Evolutionary conservation across 1,140 invertebrate species (phyloP), one percentile per base, ranked within the genome.

Genomic region (Drosophila asahinai): DNA sequence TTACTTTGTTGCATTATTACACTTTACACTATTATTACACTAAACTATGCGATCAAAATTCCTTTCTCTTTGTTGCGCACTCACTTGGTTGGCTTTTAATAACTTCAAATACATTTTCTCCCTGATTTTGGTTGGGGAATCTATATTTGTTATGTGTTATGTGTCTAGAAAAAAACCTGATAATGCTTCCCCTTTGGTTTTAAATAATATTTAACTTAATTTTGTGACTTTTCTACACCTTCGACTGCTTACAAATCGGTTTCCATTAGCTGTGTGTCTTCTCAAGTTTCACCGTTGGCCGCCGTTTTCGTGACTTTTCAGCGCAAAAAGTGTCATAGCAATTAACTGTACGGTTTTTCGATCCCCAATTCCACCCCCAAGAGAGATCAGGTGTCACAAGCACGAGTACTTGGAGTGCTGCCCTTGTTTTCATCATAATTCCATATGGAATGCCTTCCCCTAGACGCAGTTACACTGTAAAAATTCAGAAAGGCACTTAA

Each of bases 41-140:
- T 55, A 55, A 55, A 7, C 49, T 42, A 55, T 36, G 49, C 22
- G 33, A 57, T 40, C 61, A n/a, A 55, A 55, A 55, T 63, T 63
- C 61, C 61, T 63, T 63, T 63, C 61, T 63, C 51, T 63, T 63
- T 63, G 17, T 55, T 60, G 55, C 55, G 22, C 38, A 58, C 36
- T 57, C 54, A 25, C 15, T 11, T 5, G 36, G 8, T 14, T n/a
- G 14, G 14, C 54, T 55, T 22, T 55, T 55, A 6, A 36, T 33
- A 19, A 5, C 22, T 58, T 12, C 0, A 57, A 40, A 36, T 57
- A 8, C 33, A 57, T 25, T 40, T 38, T 58, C 14, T 22, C 6
- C 6, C 5, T 9, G 17, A 49, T 48, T 25, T 33, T 36, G 5
- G 4, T 25, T 27, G 33, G 7, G 8, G 3, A 33, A 33, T 22